These are phyloP conservation scores for Napeogenes sylphis DNA, from an alignment of 2,888 invertebrate genomes.

Conservation along the genomic window DNA sequence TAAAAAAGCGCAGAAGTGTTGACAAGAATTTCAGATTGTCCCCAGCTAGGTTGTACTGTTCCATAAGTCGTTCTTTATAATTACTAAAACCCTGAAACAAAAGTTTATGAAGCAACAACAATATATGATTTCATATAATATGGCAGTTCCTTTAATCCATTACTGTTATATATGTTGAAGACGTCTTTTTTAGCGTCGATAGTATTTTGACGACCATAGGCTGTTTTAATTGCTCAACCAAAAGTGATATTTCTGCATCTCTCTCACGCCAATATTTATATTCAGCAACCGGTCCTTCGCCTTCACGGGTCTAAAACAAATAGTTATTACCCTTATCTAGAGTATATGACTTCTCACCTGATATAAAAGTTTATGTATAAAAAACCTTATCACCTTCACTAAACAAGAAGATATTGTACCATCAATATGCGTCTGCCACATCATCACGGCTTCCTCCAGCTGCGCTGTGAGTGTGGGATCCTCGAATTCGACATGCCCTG, in stretches of 20 bases:
- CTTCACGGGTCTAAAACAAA: constrained; percentile 71
- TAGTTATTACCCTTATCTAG: neutral
- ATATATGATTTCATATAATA: neutral
- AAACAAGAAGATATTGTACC: constrained; percentile 74
- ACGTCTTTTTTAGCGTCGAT: constrained; percentile 71
- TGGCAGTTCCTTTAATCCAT: constrained; percentile 3
- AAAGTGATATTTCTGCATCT: constrained; percentile 85
- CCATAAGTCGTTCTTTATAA: constrained; percentile 79
- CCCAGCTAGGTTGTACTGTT: constrained; percentile 83
- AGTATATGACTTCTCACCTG: neutral
- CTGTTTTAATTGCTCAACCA: constrained; percentile 89
- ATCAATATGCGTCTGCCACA: constrained; percentile 83
- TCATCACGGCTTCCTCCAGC: constrained; percentile 80
- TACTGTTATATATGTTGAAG: constrained; percentile 75
- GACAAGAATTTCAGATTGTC: constrained; percentile 88
- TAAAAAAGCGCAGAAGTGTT: constrained; percentile 85
- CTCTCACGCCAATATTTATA: constrained; percentile 91
- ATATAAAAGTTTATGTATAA: neutral
- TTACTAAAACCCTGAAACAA: constrained; percentile 77
- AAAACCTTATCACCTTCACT: constrained; percentile 61
- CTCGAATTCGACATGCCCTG: constrained; percentile 55
- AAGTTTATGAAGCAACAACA: constrained; percentile 51
- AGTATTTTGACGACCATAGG: constrained; percentile 81
- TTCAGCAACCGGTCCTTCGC: constrained; percentile 89
- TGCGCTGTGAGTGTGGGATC: constrained; percentile 72